Evolutionary conservation across 2,888 invertebrate species (phyloP), one percentile per base, ranked within the genome.

Genomic region (Spialia ferax): DNA sequence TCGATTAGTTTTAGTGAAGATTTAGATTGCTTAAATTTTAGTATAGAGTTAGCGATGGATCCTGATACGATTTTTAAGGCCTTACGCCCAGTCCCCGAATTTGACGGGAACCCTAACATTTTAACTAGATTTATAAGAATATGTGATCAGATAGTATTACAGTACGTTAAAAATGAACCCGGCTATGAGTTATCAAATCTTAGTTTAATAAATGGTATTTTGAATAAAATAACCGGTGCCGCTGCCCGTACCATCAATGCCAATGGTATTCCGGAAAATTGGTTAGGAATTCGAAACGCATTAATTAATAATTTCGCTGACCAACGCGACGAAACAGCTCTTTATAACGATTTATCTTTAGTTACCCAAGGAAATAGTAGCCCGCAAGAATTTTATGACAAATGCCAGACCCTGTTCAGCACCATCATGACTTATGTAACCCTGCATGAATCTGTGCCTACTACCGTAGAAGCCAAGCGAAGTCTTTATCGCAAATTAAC

Each of bases 201-300:
- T 4, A 4, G 26, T 6, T 10, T 50, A 18, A 26, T 52, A 52
- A 52, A 52, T n/a, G 52, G 52, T 1, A 52, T 52, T 13, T 7
- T 52, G 20, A 52, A 52, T 26, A 52, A 52, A 13, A 13, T 52
- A 0, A 52, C 23, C 2, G 52, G 52, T 2, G 4, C 54, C 11
- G 54, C 29, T 7, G 54, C 54, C 8, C 8, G 54, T 6, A 7
- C 8, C 15, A 55, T 55, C 15, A 55, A 55, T 15, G 15, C 54
- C 38, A 74, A 76, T 0, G 77, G 79, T 2, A 78, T 77, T 59
- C 77, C 76, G 0, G 77, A 77, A 15, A 74, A 75, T 42, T 70
- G 65, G 63, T 1, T 15, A 23, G 68, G 68, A 20, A 63, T 69
- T 13, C 35, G 70, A 29, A 59, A 26, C 10, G 45, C 67, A n/a